phyloP scores from a whole-genome alignment of 2,888 invertebrate genomes.

The Sceliomorpha sp. region DNA sequence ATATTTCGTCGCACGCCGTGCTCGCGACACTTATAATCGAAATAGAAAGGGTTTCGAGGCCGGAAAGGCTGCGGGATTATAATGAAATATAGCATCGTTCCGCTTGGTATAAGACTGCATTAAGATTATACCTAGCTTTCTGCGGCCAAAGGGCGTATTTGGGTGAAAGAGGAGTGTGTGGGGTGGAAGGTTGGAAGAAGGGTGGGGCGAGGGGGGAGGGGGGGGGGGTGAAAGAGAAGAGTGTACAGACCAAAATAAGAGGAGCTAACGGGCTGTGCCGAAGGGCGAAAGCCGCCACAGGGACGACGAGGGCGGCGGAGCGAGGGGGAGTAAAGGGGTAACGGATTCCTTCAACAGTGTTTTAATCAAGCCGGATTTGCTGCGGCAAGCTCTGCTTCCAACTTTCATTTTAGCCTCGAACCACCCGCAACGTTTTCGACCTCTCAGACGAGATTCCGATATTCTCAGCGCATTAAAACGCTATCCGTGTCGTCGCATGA shows the following conservation, averaged over 20 bases:
- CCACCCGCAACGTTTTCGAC: slow-evolving; percentile 57
- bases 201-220: slow-evolving; percentile 13
- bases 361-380: slow-evolving; percentile 81
- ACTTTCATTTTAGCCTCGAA: slow-evolving; percentile 78
- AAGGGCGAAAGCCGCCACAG: slow-evolving; percentile 22
- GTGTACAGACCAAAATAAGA: slow-evolving; percentile 50
- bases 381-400: slow-evolving; percentile 79
- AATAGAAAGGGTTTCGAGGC: slow-evolving; percentile 77
- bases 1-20: slow-evolving; percentile 67
- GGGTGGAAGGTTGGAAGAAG: slow-evolving; percentile 7
- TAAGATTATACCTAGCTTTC: slow-evolving; percentile 79
- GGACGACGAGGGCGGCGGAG: slow-evolving; percentile 30
- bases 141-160: slow-evolving; percentile 59
- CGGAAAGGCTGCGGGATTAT: slow-evolving; percentile 79
- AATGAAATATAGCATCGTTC: slow-evolving; percentile 80
- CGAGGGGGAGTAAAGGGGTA: slow-evolving; percentile 41
- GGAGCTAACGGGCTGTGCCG: slow-evolving; percentile 43
- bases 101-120: slow-evolving; percentile 80
- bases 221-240: neutral
- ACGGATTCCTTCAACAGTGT: slow-evolving; percentile 77
- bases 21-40: slow-evolving; percentile 64
- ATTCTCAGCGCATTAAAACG: slow-evolving; percentile 74
- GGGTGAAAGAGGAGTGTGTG: slow-evolving; percentile 29
- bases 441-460: slow-evolving; percentile 65
- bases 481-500: slow-evolving; percentile 63